Evolutionary conservation across 2,888 invertebrate genomes (phyloP).

Genomic region (Exephanes ischioxanthus): DNA sequence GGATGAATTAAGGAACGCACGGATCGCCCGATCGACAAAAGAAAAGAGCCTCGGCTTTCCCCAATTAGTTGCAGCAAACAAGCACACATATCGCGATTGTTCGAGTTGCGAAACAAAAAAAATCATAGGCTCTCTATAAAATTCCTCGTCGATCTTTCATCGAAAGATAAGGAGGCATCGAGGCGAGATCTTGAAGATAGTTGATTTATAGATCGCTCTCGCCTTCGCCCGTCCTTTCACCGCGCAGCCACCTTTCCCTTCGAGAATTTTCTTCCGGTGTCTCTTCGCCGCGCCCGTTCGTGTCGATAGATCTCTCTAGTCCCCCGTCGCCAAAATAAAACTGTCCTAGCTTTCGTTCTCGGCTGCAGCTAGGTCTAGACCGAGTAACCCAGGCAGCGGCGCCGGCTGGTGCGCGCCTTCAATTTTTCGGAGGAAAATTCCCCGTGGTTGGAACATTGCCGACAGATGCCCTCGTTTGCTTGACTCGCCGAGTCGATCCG

Average conservation of each 20-base stretch:
- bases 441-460: constrained; percentile 69
- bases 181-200: neutral
- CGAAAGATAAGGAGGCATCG: too few relatives aligned
- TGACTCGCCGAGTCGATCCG: constrained; percentile 23
- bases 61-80: too few relatives aligned
- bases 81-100: too few relatives aligned
- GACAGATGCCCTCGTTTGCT: constrained; percentile 73
- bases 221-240: constrained; percentile 15
- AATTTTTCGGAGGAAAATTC: constrained; percentile 30
- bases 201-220: neutral
- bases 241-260: constrained; percentile 22
- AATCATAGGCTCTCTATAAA: too few relatives aligned
- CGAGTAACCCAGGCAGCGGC: neutral
- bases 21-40: too few relatives aligned
- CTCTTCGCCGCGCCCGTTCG: neutral
- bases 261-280: constrained; percentile 26
- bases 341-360: neutral
- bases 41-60: too few relatives aligned
- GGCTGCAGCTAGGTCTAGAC: neutral
- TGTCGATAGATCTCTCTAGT: neutral
- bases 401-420: neutral
- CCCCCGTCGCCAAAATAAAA: neutral
- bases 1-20: too few relatives aligned
- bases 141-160: too few relatives aligned
- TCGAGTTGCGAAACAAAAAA: too few relatives aligned